phyloP scores from a whole-genome alignment of 2,797 vertebrate species.

The Staurois parvus region DNA sequence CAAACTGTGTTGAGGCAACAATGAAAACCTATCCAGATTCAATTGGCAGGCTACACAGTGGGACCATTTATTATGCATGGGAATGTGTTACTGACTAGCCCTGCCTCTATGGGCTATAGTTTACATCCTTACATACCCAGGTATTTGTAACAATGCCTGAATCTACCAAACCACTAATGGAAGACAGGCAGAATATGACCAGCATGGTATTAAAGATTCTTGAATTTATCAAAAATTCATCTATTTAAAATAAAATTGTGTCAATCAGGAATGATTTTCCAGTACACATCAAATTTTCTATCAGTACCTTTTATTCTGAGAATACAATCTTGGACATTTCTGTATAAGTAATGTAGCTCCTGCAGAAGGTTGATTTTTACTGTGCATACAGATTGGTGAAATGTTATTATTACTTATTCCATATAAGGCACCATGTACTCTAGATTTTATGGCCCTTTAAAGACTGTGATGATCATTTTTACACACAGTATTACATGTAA shows the following conservation, averaged over 20 bases:
- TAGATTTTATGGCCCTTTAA: neutral
- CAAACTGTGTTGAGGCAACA: too few species aligned
- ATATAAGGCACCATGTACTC: neutral
- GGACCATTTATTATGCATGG: too few species aligned
- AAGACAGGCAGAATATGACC: neutral
- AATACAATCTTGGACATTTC: neutral
- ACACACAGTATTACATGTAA: neutral
- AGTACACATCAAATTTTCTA: neutral
- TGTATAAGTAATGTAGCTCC: neutral
- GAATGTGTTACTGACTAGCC: too few species aligned
- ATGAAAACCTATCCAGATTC: too few species aligned
- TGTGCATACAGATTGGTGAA: neutral
- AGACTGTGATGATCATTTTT: neutral
- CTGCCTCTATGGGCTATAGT: too few species aligned
- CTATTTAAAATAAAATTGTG: neutral
- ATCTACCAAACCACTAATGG: neutral
- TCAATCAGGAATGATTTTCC: neutral
- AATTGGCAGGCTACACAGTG: too few species aligned
- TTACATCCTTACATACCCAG: neutral
- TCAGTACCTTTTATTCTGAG: neutral
- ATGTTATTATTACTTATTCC: neutral
- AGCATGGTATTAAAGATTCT: neutral
- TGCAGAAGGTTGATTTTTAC: neutral
- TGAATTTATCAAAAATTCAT: neutral
- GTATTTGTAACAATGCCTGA: neutral